Conservation (phyloP, 2,888 invertebrate species). For the Zeuzera pyrina region DNA sequence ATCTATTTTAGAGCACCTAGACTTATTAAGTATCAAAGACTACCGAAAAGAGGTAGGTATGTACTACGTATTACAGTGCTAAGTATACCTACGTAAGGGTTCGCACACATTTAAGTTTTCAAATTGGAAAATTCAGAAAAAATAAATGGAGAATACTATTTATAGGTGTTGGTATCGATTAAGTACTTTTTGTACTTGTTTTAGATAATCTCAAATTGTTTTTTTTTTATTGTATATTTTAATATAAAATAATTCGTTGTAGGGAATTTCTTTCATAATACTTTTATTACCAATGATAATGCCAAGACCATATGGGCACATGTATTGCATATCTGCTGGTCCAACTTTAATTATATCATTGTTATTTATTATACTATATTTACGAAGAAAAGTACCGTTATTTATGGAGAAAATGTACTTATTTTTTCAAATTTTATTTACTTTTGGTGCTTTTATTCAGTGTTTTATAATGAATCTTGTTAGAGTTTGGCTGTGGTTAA, state of each 20-base stretch:
- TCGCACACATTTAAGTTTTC: too few relatives aligned
- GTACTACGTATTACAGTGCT: too few relatives aligned
- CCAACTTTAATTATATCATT: conserved; percentile 58
- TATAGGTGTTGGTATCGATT: too few relatives aligned
- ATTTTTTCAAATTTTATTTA: conserved; percentile 64
- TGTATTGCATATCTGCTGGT: conserved; percentile 64
- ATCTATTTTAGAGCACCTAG: too few relatives aligned
- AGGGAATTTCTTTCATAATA: conserved; percentile 47
- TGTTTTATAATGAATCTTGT: conserved; percentile 57
- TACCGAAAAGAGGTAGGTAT: too few relatives aligned
- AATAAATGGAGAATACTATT: too few relatives aligned
- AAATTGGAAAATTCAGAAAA: too few relatives aligned
- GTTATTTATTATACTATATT: conserved; percentile 50
- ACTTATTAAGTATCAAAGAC: too few relatives aligned
- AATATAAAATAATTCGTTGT: conserved; percentile 31
- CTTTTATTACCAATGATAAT: conserved; percentile 40
- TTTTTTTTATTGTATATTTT: too few relatives aligned
- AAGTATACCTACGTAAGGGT: too few relatives aligned
- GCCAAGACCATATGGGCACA: conserved; percentile 52
- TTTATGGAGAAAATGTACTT: conserved; percentile 68
- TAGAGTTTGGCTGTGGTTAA: conserved; percentile 55
- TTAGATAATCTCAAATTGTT: too few relatives aligned
- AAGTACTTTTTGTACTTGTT: too few relatives aligned
- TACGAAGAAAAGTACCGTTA: conserved; percentile 53
- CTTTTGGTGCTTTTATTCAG: conserved; percentile 61